A percentile compares a stretch with the other conserved stretches of the same genome.
phyloP scores from a whole-genome alignment of 2,113 vertebrate genomes.

The Alectura lathami region DNA sequence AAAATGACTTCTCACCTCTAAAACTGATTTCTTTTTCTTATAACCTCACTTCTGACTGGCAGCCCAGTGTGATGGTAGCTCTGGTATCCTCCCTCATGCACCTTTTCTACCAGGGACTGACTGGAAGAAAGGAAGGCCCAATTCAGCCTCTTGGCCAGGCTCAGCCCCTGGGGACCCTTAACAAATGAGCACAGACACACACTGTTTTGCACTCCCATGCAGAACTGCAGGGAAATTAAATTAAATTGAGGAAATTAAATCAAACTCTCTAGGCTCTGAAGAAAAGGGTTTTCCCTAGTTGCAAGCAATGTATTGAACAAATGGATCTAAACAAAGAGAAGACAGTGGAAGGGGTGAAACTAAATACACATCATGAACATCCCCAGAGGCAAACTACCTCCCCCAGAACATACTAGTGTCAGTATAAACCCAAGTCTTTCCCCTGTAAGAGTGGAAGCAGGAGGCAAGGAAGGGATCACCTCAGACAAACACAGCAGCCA shows the following conservation, averaged over 20 bases:
- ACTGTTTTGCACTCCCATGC: not conserved
- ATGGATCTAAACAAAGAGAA: not conserved
- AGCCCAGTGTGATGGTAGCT: not conserved
- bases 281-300: not conserved
- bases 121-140: not conserved
- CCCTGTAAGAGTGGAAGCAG: not conserved
- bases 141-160: not conserved
- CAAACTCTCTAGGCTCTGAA: not conserved
- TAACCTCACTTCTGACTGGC: not conserved
- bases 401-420: not conserved
- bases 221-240: not conserved
- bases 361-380: not conserved
- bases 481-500: not conserved
- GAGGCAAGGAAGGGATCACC: not conserved
- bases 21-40: not conserved
- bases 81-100: not conserved
- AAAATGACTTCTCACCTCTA: not conserved
- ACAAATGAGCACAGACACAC: not conserved
- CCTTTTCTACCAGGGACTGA: not conserved
- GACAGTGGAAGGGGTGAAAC: rapidly evolving
- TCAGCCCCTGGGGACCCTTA: not conserved
- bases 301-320: not conserved
- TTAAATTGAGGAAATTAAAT: not conserved
- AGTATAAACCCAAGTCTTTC: not conserved
- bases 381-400: not conserved